These are phyloP conservation scores for Amphimallon solstitiale DNA, from an alignment of 2,888 invertebrate genomes.

Conservation along the genomic window DNA sequence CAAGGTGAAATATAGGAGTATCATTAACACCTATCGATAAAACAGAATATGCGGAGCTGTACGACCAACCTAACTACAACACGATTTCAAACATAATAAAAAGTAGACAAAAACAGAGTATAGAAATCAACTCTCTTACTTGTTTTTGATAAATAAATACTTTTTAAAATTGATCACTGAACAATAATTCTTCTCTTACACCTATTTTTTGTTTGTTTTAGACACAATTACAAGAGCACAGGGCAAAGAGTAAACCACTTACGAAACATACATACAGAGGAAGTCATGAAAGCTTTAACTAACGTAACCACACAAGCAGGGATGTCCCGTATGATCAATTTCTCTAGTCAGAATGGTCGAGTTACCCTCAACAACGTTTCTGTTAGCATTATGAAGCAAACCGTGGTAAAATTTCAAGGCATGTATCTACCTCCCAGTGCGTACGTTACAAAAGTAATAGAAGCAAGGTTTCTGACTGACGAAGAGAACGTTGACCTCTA, in stretches of 20 bases:
- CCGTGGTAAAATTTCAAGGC: slow-evolving; percentile 36
- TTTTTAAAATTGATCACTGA: too few species aligned
- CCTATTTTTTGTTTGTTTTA: neutral
- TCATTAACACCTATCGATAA: too few species aligned
- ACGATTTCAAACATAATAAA: too few species aligned
- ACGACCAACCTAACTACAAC: too few species aligned
- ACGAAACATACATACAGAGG: slow-evolving; percentile 25
- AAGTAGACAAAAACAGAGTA: too few species aligned
- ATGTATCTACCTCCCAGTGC: slow-evolving; percentile 28
- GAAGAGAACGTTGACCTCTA: slow-evolving; percentile 34
- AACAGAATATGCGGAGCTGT: too few species aligned
- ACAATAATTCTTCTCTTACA: too few species aligned
- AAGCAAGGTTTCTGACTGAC: slow-evolving; percentile 31
- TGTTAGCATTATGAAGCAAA: slow-evolving; percentile 31
- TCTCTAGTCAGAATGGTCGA: slow-evolving; percentile 24
- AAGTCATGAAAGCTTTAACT: slow-evolving; percentile 28
- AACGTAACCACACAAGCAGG: neutral
- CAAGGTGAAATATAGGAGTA: too few species aligned
- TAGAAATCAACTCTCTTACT: too few species aligned
- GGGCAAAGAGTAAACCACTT: slow-evolving; percentile 29
- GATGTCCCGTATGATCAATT: slow-evolving; percentile 9
- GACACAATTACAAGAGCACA: slow-evolving; percentile 9
- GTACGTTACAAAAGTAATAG: slow-evolving; percentile 30
- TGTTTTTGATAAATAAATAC: too few species aligned
- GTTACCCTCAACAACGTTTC: slow-evolving; percentile 28